phyloP scores from a whole-genome alignment of 1,140 invertebrate genomes.

The Scaptomyza graminum region DNA sequence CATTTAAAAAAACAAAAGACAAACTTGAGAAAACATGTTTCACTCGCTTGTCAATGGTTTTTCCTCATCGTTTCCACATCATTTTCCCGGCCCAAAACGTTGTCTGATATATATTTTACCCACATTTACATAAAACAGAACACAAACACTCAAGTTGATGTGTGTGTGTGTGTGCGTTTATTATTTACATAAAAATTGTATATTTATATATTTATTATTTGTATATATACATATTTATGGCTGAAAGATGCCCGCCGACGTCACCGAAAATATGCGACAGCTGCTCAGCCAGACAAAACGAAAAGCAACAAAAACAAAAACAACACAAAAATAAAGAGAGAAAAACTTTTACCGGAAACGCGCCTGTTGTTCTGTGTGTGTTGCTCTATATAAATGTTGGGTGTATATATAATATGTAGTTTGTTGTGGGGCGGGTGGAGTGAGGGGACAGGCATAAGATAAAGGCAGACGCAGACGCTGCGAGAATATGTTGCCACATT shows the following conservation, averaged over 20 bases:
- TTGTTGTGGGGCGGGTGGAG: slow-evolving; percentile 10
- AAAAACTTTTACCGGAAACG: slow-evolving; percentile 53
- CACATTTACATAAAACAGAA: slow-evolving; percentile 47
- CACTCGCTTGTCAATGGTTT: slow-evolving; percentile 35
- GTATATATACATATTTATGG: slow-evolving; percentile 40
- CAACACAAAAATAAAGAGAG: slow-evolving; percentile 7
- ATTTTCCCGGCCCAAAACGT: slow-evolving; percentile 46
- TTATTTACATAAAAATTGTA: slow-evolving; percentile 55
- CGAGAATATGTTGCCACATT: slow-evolving; percentile 81
- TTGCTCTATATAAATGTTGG: slow-evolving; percentile 45
- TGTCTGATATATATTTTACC: slow-evolving; percentile 35
- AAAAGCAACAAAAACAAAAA: slow-evolving; percentile 8
- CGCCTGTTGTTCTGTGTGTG: slow-evolving; percentile 9
- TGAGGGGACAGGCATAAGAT: slow-evolving; percentile 41
- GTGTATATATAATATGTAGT: slow-evolving; percentile 22
- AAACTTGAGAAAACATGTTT: slow-evolving; percentile 31
- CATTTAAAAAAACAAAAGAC: slow-evolving; percentile 17
- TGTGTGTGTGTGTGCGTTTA: slow-evolving; percentile 22
- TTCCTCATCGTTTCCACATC: slow-evolving; percentile 63
- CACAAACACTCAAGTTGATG: background rate
- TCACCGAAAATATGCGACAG: slow-evolving; percentile 43
- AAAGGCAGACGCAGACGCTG: slow-evolving; percentile 70
- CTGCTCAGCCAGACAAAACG: slow-evolving; percentile 44
- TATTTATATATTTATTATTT: slow-evolving; percentile 58
- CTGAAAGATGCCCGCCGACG: slow-evolving; percentile 30